phyloP scores from a whole-genome alignment of 2,797 vertebrate genomes.

The Cynopterus sphinx region DNA sequence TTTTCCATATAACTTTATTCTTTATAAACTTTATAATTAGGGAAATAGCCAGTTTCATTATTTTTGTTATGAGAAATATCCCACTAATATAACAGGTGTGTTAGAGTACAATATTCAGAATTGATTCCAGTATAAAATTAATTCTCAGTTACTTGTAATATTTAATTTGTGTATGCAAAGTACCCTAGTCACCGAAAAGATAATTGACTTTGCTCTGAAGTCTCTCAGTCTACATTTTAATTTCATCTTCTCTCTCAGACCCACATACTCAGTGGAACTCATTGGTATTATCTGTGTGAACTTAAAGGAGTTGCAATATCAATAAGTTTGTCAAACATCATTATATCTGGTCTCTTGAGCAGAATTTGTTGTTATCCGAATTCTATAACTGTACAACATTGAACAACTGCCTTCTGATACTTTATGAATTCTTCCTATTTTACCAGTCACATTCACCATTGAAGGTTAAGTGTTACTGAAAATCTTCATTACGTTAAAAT shows the following conservation, averaged over 20 bases:
- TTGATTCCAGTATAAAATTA: conserved; percentile 73
- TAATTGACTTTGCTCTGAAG: conserved; percentile 77
- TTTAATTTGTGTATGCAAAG: conserved; percentile 80
- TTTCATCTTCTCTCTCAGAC: conserved; percentile 63
- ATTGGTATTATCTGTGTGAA: conserved; percentile 64
- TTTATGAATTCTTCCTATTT: conserved; percentile 27
- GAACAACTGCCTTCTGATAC: background rate
- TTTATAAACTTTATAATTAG: conserved; percentile 23
- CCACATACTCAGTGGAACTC: conserved; percentile 44
- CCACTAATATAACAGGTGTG: conserved; percentile 50
- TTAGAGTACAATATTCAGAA: conserved; percentile 61
- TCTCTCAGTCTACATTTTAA: conserved; percentile 74
- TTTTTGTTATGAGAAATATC: conserved; percentile 60
- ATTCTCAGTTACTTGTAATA: conserved; percentile 76
- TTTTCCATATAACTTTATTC: background rate
- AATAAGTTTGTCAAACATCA: conserved; percentile 69
- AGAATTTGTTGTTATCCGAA: conserved; percentile 54
- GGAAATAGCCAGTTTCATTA: conserved; percentile 53
- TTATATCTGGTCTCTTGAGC: conserved; percentile 41
- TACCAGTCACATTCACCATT: background rate
- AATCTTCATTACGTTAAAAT: background rate
- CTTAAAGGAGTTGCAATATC: conserved; percentile 53
- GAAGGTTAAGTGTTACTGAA: background rate
- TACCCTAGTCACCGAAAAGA: conserved; percentile 65
- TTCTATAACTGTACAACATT: background rate